Evolutionary conservation across 2,113 vertebrate genomes (phyloP).

Genomic region (Galeopterus variegatus): DNA sequence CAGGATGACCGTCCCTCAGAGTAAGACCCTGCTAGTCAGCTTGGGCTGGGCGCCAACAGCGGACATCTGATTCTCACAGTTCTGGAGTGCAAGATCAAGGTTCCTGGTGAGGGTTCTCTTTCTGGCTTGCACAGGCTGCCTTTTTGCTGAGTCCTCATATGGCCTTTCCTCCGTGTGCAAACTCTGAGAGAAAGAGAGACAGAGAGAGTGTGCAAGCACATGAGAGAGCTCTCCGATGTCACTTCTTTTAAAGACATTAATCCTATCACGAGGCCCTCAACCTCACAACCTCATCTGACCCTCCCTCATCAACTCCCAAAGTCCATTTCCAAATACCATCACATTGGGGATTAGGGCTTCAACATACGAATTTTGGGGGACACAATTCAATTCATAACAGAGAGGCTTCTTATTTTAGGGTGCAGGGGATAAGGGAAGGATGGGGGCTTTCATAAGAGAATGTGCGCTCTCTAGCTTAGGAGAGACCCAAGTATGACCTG

Average conservation of each 20-base stretch:
- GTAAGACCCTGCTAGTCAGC: background rate
- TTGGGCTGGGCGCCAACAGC: background rate
- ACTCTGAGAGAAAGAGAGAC: background rate
- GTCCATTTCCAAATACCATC: background rate
- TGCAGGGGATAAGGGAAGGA: background rate
- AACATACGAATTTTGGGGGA: background rate
- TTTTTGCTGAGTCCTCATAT: background rate
- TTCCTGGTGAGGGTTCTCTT: background rate
- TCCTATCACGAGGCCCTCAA: background rate
- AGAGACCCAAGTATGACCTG: background rate
- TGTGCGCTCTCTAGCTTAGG: background rate
- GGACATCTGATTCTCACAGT: background rate
- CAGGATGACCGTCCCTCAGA: no score
- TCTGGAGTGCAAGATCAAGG: background rate
- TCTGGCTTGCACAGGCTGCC: background rate
- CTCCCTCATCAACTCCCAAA: background rate
- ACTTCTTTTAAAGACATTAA: background rate
- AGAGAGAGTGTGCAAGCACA: background rate
- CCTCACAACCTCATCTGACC: background rate
- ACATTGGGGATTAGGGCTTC: background rate
- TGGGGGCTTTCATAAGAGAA: background rate
- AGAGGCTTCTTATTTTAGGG: background rate
- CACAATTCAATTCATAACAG: background rate
- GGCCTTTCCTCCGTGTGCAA: background rate
- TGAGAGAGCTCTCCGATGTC: background rate